phyloP scores from a whole-genome alignment of 1,140 invertebrate genomes.

The Heliconius congener region DNA sequence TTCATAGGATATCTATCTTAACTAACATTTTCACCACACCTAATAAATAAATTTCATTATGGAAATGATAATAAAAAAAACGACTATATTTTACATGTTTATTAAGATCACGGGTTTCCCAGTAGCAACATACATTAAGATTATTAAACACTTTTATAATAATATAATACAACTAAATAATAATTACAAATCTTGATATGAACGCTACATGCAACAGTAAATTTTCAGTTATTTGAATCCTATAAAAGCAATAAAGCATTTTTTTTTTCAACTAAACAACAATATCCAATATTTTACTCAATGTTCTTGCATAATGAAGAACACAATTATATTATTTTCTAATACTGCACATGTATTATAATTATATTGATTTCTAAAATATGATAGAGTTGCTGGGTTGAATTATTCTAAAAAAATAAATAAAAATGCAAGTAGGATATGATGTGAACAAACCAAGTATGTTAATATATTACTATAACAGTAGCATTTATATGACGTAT shows the following conservation, averaged over 20 bases:
- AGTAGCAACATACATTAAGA: slow-evolving; percentile 24
- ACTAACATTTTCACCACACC: too few relatives aligned
- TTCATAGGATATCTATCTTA: too few relatives aligned
- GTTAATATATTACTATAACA: slow-evolving; percentile 6
- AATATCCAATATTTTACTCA: too few relatives aligned
- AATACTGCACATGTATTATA: too few relatives aligned
- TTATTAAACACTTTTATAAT: slow-evolving; percentile 16
- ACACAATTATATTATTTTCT: too few relatives aligned
- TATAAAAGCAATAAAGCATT: too few relatives aligned
- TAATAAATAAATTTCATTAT: background rate
- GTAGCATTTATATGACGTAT: background rate
- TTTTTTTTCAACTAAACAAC: too few relatives aligned
- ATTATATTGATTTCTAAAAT: too few relatives aligned
- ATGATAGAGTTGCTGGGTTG: background rate
- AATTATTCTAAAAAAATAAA: slow-evolving; percentile 3
- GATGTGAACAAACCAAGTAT: slow-evolving; percentile 8
- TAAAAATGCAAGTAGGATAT: slow-evolving; percentile 16
- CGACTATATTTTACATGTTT: background rate
- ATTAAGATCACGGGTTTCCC: slow-evolving; percentile 1
- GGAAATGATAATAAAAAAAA: background rate
- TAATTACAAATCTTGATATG: background rate
- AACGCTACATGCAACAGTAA: background rate
- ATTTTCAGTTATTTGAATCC: too few relatives aligned
- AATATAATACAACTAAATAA: slow-evolving; percentile 23
- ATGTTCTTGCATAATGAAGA: too few relatives aligned